Conservation (phyloP, 2,888 invertebrate genomes). For the Drosophila subsilvestris region DNA sequence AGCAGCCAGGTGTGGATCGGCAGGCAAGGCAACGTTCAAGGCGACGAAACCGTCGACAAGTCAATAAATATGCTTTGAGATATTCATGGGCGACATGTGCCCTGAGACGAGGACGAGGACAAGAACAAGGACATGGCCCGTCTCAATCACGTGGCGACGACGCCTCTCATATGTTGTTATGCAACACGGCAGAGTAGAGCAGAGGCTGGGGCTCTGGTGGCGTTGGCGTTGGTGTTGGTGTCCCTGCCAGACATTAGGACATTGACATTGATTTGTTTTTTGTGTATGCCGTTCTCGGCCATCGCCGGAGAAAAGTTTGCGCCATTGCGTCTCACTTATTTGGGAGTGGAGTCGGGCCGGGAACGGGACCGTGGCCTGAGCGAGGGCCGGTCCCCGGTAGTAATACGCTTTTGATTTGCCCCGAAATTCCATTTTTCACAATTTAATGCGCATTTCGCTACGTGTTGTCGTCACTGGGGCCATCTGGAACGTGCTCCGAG, state of each 20-base stretch:
- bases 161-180: conserved; percentile 36
- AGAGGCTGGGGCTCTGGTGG: background rate
- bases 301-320: conserved; percentile 25
- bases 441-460: conserved; percentile 78
- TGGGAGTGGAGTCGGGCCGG: conserved; percentile 22
- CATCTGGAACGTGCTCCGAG: conserved; percentile 61
- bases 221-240: background rate
- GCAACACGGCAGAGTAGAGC: conserved; percentile 15
- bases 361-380: background rate
- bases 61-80: conserved; percentile 71
- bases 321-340: conserved; percentile 64
- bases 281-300: conserved; percentile 9
- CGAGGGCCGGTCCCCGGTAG: conserved; percentile 34
- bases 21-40: conserved; percentile 10
- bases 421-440: conserved; percentile 77
- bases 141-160: conserved; percentile 65
- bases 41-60: conserved; percentile 61
- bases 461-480: conserved; percentile 71
- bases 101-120: conserved; percentile 20
- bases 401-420: conserved; percentile 80
- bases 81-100: conserved; percentile 62
- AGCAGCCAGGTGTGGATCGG: conserved; percentile 2
- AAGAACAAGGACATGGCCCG: conserved; percentile 42
- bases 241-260: conserved; percentile 46
- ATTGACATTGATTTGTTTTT: conserved; percentile 73